Evolutionary conservation across 2,113 vertebrate species (phyloP), one percentile per base, ranked within the genome.

Genomic region (Nothocercus nigrocapillus): DNA sequence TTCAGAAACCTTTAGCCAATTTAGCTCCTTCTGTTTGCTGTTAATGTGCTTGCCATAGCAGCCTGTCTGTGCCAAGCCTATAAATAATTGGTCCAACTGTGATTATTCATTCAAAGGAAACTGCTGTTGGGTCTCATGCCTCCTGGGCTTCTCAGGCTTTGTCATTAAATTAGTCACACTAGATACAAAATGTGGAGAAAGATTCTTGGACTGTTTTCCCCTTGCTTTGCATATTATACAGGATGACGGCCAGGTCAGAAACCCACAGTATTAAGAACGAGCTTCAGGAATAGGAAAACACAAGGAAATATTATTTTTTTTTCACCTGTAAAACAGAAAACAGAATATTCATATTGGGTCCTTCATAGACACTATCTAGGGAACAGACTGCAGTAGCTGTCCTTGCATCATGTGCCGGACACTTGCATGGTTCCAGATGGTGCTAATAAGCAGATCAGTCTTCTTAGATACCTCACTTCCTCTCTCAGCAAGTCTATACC

Each of bases 21-120:
- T 95, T 25, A 94, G 85, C 91, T 95, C 94, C 89, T 94, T 95
- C 91, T 94, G 87, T 94, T 95, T 95, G 91, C 82, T 90, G 86
- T 77, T 96, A 76, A 90, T 85, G 67, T 77, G 54, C 38, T 74
- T 96, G 79, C 94, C 59, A 70, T 88, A 76, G 22, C 93, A 94
- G 93, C 19, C 42, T 67, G 82, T 25, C 93, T 91, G 82, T 0
- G 7, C 87, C 91, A 82, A 62, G 82, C 27, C 42, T 78, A 72
- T 56, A 88, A 95, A 96, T 90, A 95, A 93, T 38, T 61, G 89
- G 63, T 90, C 68, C 89, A 94, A 93, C 67, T 88, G 84, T 80
- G 78, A 93, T 91, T 94, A 85, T 94, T 95, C 79, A 88, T 47
- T 91, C 67, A 74, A 45, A 91, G 59, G 78, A 59, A 89, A 90